Evolutionary conservation across 2,888 invertebrate genomes (phyloP).

Genomic region (Hypolimnas misippus): DNA sequence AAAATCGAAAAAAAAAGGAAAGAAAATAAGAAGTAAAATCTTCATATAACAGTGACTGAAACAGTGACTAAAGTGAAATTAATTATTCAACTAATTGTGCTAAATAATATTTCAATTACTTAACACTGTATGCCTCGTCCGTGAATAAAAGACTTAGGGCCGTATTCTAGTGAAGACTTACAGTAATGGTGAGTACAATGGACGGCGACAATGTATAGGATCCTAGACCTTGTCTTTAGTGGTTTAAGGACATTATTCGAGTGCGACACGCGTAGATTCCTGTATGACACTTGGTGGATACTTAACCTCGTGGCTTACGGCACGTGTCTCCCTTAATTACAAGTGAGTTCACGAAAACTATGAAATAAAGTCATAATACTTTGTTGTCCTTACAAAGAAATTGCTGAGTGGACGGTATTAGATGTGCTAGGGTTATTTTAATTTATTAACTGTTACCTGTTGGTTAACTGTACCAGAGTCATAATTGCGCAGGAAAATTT

Average conservation of each 20-base stretch:
- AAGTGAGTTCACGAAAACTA: conserved; percentile 28
- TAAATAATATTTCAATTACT: conserved; percentile 5
- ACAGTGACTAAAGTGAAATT: too few species aligned
- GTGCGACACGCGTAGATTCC: conserved; percentile 24
- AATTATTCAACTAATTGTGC: conserved; percentile 16
- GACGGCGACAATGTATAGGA: conserved; percentile 17
- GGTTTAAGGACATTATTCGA: conserved; percentile 23
- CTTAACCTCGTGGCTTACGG: conserved; percentile 44
- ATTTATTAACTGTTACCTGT: too few species aligned
- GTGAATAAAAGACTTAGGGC: conserved; percentile 24
- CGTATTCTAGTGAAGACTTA: conserved; percentile 38
- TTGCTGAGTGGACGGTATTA: too few species aligned
- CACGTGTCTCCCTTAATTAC: conserved; percentile 43
- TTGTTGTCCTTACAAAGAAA: not conserved
- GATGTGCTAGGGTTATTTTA: too few species aligned
- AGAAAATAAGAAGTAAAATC: too few species aligned
- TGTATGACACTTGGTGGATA: conserved; percentile 40
- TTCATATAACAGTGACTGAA: too few species aligned
- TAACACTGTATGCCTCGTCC: conserved; percentile 27
- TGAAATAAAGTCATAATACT: conserved; percentile 2
- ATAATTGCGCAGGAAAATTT: too few species aligned
- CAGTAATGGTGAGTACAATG: conserved; percentile 37
- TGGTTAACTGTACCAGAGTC: too few species aligned
- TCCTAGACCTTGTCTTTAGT: conserved; percentile 1
- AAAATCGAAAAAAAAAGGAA: too few species aligned